Base-by-base conservation (phyloP, 2,113 vertebrate genomes). In the Hipposideros armiger region DNA sequence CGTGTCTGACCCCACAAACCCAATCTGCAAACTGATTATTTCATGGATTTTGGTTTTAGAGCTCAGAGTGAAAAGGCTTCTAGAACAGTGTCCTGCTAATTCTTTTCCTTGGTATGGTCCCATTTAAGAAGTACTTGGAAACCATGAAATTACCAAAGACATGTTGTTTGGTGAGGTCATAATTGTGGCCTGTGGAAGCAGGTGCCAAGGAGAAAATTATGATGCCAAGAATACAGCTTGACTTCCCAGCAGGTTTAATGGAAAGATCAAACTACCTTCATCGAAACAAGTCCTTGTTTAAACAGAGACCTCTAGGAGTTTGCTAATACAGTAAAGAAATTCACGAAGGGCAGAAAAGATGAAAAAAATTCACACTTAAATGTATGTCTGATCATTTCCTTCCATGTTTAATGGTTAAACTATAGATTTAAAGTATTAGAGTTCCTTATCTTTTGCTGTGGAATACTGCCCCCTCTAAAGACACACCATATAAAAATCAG, bases 161-260 rank as follows among this genome's bases (percentile, higher is more conserved):
- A 52, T 3, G n/a, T 32, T 78, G 36, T 82, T 83, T 90, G 80
- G 58, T 97, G 95, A 98, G 95, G 83, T 98, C 96, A 98, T 73
- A 98, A 96, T 97, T 82, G 40, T 78, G 66, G 88, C 64, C 83
- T 93, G 64, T 85, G 92, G 92, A 72, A 72, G 94, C 90, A 91
- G 87, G 95, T 94, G 87, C 84, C 66, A 95, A 81, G 90, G 78
- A 92, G 82, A 50, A 60, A 69, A 96, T 76, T 47, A 84, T 91
- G 94, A 87, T 36, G 36, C 26, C 17, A 36, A 72, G 42, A 77
- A 40, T 24, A 58, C 11, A 83, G 73, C 36, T 3, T 72, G 91
- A 62, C 56, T 93, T 94, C 56, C 40, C 22, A 20, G 40, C 20
- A 96, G 80, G 66, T 36, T 78, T 26, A 40, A 40, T 0, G 22